A percentile compares a stretch with the other conserved stretches of the same genome.
Evolutionary conservation across 2,888 invertebrate genomes (phyloP).

Genomic region (Enchytraeus crypticus): DNA sequence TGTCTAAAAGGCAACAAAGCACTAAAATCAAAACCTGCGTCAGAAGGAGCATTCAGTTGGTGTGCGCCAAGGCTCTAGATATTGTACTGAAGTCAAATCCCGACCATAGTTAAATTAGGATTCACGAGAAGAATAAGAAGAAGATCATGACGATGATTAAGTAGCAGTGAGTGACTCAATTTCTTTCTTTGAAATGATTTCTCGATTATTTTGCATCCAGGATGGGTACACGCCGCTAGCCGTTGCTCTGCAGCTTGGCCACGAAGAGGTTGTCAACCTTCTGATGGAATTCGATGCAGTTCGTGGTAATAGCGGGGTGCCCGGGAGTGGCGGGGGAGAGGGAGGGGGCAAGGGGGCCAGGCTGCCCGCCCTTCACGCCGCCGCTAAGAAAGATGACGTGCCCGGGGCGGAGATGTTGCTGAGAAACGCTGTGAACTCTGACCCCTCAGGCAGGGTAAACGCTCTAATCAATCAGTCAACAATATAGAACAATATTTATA

Average conservation of each 20-base stretch:
- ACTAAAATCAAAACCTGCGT: no score
- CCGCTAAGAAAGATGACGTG: constrained; percentile 18
- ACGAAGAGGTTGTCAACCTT: constrained; percentile 13
- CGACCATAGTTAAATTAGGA: no score
- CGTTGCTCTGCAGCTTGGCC: constrained; percentile 17
- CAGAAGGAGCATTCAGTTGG: no score
- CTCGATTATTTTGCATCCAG: constrained; percentile 4
- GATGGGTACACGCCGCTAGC: constrained; percentile 17
- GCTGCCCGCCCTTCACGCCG: constrained; percentile 16
- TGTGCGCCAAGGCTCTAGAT: no score
- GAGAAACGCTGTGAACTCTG: constrained; percentile 65
- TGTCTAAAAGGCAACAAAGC: no score
- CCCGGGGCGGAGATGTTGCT: constrained; percentile 8
- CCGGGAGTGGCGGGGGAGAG: background rate
- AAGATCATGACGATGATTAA: no score
- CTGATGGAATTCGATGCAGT: constrained; percentile 15
- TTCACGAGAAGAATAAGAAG: no score
- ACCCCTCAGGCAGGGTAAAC: background rate
- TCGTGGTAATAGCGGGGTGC: constrained; percentile 1
- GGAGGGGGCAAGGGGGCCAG: constrained; percentile 45
- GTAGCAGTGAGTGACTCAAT: no score
- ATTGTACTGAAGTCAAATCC: no score
- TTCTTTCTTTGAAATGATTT: no score
- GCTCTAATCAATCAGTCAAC: no score
- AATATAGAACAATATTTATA: no score